Conservation (phyloP, 2,888 invertebrate genomes). For the Tetramorium bicarinatum region DNA sequence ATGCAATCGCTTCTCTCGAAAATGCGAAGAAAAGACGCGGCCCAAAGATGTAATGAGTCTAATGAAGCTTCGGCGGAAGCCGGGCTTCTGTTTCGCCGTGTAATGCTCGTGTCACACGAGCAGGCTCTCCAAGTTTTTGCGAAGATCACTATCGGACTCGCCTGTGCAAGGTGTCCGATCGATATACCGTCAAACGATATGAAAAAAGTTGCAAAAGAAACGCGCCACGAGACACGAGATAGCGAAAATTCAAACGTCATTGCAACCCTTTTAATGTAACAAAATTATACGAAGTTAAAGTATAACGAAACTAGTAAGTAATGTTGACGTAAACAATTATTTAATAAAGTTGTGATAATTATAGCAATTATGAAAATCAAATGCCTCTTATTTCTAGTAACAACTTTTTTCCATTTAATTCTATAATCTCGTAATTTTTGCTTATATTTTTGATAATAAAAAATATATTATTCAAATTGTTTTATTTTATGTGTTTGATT, state of each 20-base stretch:
- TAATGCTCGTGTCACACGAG: constrained; percentile 74
- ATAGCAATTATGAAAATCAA: neutral
- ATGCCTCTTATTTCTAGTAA: neutral
- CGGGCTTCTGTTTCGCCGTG: constrained; percentile 62
- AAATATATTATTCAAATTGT: neutral
- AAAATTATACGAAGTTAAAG: neutral
- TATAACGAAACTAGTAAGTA: no score
- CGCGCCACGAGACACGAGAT: constrained; percentile 15
- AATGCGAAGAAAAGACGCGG: neutral
- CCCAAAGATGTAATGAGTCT: constrained; percentile 10
- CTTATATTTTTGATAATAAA: neutral
- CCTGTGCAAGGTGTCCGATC: constrained; percentile 64
- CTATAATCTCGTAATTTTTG: neutral
- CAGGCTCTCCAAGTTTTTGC: constrained; percentile 63
- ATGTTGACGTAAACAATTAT: neutral
- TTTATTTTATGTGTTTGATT: neutral
- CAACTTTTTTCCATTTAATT: neutral
- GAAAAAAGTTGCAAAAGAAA: constrained; percentile 30
- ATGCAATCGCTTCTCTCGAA: neutral
- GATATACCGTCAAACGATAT: constrained; percentile 61
- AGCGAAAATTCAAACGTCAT: constrained; percentile 51
- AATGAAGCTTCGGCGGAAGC: constrained; percentile 10
- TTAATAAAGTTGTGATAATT: neutral
- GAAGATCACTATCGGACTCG: constrained; percentile 70
- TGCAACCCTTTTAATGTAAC: constrained; percentile 21